phyloP scores from a whole-genome alignment of 2,113 vertebrate genomes.

The Seriola aureovittata region DNA sequence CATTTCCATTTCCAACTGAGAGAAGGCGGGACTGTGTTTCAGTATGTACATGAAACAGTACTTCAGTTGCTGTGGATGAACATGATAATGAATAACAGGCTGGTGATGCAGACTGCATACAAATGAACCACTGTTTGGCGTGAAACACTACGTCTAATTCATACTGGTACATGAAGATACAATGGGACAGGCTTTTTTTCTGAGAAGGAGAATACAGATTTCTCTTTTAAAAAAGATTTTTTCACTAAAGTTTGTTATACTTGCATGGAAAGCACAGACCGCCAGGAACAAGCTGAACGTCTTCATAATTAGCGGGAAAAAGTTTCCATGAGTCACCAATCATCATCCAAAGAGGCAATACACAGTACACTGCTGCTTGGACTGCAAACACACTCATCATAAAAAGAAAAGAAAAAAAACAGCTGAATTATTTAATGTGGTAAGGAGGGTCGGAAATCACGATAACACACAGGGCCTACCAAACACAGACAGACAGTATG shows the following conservation, averaged over 20 bases:
- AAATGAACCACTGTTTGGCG: neutral
- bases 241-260: neutral
- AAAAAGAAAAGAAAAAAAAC: slow-evolving; percentile 43
- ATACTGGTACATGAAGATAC: neutral
- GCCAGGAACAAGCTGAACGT: neutral
- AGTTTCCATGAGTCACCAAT: slow-evolving; percentile 6
- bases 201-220: neutral
- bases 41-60: neutral
- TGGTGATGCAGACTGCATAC: neutral
- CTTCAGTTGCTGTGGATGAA: neutral
- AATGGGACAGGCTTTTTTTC: neutral
- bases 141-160: neutral
- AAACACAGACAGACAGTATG: slow-evolving; percentile 12
- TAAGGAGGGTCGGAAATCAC: slow-evolving; percentile 20
- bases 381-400: slow-evolving; percentile 9
- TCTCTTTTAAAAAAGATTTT: neutral
- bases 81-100: neutral
- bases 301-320: neutral
- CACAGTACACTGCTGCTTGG: neutral
- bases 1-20: neutral
- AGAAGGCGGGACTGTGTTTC: neutral
- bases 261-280: neutral
- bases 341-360: slow-evolving; percentile 14
- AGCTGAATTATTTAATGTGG: slow-evolving; percentile 42
- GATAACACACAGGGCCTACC: neutral